Evolutionary conservation across 2,113 vertebrate species (phyloP), one percentile per base, ranked within the genome.

Genomic region (Pseudorectes ferrugineus): DNA sequence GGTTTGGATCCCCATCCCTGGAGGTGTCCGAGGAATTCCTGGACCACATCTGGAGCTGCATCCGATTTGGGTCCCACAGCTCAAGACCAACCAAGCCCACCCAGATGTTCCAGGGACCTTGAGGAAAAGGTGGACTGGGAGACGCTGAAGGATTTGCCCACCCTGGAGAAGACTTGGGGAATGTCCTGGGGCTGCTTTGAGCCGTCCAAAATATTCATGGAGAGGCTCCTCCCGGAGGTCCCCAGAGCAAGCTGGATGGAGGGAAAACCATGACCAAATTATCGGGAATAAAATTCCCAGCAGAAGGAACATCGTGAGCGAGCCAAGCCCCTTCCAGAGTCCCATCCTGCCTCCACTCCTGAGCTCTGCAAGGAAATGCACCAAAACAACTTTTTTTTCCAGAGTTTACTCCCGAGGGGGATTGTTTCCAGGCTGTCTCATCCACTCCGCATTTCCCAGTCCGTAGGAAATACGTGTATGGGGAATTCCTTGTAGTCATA

Each of bases 361-460:
- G 22, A 9, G 5, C 23, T 22, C 6, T 3, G 25, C 57, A 19
- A 35, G 57, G 52, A 84, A 49, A 58, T 2, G 4, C 14, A 20
- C 49, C 31, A 35, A 82, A 71, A 5, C 5, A 48, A 9, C 12
- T 19, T 59, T 10, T 75, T 54, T 75, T 46, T 2, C 48, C 21
- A 14, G 66, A 67, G 28, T 65, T 89, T 43, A 70, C 85, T 96
- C 75, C 83, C 1, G 3, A 63, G 67, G 82, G 12, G n/a, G 54
- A 88, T 93, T 79, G 58, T 96, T 95, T 95, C 83, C 83, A 52
- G 45, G 40, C 58, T 95, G 85, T 2, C 43, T 95, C 94, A 93
- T 42, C 80, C 1, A 3, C 8, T 18, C 52, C 14, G 19, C 55
- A 2, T 19, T 75, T 35, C 58, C 40, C 62, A 25, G 6, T 25